A percentile compares a stretch with the other conserved stretches of the same genome.
Evolutionary conservation across 2,888 invertebrate species (phyloP).

Genomic region (Amphipoea oculea): DNA sequence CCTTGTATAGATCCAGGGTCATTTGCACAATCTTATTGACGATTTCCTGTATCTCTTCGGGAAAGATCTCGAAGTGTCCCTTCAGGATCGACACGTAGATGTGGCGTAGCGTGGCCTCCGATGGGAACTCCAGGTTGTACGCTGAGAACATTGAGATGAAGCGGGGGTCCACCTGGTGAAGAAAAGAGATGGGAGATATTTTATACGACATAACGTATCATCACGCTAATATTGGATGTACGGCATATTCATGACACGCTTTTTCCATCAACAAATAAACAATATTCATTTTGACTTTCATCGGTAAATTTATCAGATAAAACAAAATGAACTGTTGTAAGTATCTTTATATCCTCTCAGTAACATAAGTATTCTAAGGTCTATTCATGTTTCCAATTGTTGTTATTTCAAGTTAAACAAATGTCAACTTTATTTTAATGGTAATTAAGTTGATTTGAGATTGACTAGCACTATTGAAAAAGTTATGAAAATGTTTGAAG

Average conservation of each 20-base stretch:
- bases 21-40: slow-evolving; percentile 93
- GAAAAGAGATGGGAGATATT: slow-evolving; percentile 1
- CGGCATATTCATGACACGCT: not conserved
- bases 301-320: not conserved
- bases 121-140: slow-evolving; percentile 96
- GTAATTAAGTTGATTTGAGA: no score
- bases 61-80: slow-evolving; percentile 94
- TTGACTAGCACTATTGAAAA: no score
- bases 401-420: no score
- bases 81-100: slow-evolving; percentile 95
- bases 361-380: not conserved
- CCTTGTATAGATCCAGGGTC: slow-evolving; percentile 96
- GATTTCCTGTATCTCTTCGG: slow-evolving; percentile 91
- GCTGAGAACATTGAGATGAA: slow-evolving; percentile 97
- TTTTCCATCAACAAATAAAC: not conserved
- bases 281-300: not conserved
- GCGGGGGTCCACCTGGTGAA: slow-evolving; percentile 93
- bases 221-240: not conserved
- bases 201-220: not conserved
- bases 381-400: no score
- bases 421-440: no score
- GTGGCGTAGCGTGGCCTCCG: slow-evolving; percentile 93
- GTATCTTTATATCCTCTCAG: not conserved
- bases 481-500: no score
- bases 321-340: not conserved